Percentiles rank a stretch among this genome's conserved stretches.
phyloP scores from a whole-genome alignment of 2,113 vertebrate species.

The Noturus placidus region DNA sequence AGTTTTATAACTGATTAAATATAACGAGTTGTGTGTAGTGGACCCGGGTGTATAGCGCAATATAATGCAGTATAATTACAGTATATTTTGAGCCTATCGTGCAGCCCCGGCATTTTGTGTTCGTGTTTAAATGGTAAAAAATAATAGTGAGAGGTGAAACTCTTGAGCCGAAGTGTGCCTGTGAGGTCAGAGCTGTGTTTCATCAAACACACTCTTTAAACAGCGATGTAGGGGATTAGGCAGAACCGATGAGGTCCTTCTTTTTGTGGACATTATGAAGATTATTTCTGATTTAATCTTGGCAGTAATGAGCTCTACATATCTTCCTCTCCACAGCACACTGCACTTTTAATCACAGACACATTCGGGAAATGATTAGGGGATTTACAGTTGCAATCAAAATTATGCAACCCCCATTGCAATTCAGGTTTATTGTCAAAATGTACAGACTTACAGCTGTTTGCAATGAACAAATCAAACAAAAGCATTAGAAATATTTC shows the following conservation, averaged over 20 bases:
- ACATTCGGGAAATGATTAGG: not conserved
- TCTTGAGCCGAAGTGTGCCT: not conserved
- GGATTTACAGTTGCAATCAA: not conserved
- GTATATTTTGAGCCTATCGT: not conserved
- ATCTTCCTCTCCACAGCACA: not conserved
- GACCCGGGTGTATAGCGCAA: not conserved
- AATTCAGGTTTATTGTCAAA: too few relatives aligned
- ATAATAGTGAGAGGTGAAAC: not conserved
- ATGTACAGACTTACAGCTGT: too few relatives aligned
- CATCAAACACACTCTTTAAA: constrained; percentile 20
- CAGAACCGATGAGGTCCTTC: constrained; percentile 1
- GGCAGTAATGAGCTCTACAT: constrained; percentile 30
- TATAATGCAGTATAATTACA: not conserved
- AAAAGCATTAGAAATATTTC: too few relatives aligned
- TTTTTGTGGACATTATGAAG: constrained; percentile 27
- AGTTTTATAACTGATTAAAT: not conserved
- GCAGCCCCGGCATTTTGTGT: not conserved
- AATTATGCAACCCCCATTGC: too few relatives aligned
- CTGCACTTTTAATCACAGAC: constrained; percentile 27
- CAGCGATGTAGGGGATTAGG: not conserved
- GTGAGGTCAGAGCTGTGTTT: not conserved
- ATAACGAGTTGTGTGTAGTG: not conserved
- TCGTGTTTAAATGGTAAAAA: not conserved
- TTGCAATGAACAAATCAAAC: too few relatives aligned
- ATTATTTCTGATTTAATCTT: constrained; percentile 36